Evolutionary conservation across 2,888 invertebrate genomes (phyloP).

Genomic region (Hydroisotoma schaefferi): DNA sequence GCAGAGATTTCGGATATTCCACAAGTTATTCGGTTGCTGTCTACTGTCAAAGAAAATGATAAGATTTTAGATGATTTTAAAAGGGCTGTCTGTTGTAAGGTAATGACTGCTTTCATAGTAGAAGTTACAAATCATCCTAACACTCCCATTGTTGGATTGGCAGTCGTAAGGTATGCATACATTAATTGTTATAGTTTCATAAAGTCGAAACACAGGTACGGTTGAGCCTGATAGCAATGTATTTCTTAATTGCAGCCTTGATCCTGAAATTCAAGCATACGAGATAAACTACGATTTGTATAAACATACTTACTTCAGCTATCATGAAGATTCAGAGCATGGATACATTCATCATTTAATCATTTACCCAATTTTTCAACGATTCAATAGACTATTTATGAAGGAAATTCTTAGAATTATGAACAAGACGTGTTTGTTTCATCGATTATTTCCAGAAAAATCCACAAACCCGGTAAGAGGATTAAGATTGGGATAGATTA

Average conservation of each 20-base stretch:
- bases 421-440: slow-evolving; percentile 58
- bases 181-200: not conserved
- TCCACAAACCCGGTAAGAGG: slow-evolving; percentile 8
- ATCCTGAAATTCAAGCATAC: slow-evolving; percentile 51
- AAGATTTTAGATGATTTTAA: slow-evolving; percentile 36
- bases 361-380: slow-evolving; percentile 61
- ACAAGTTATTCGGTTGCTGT: slow-evolving; percentile 30
- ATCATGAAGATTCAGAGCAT: slow-evolving; percentile 49
- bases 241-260: slow-evolving; percentile 46
- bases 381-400: slow-evolving; percentile 59
- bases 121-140: slow-evolving; percentile 28
- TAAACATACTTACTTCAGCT: slow-evolving; percentile 50
- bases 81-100: slow-evolving; percentile 11
- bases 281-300: slow-evolving; percentile 53
- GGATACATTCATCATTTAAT: slow-evolving; percentile 55
- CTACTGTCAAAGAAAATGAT: slow-evolving; percentile 31
- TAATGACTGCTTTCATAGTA: slow-evolving; percentile 29
- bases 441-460: slow-evolving; percentile 55
- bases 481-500: too few relatives aligned
- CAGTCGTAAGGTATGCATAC: slow-evolving; percentile 34
- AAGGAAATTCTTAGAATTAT: slow-evolving; percentile 62
- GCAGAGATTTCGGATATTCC: slow-evolving; percentile 29
- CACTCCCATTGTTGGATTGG: slow-evolving; percentile 31
- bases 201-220: slow-evolving; percentile 10
- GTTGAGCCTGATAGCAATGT: not conserved